phyloP scores from a whole-genome alignment of 2,888 invertebrate genomes.

The Criorhina ranunculi region DNA sequence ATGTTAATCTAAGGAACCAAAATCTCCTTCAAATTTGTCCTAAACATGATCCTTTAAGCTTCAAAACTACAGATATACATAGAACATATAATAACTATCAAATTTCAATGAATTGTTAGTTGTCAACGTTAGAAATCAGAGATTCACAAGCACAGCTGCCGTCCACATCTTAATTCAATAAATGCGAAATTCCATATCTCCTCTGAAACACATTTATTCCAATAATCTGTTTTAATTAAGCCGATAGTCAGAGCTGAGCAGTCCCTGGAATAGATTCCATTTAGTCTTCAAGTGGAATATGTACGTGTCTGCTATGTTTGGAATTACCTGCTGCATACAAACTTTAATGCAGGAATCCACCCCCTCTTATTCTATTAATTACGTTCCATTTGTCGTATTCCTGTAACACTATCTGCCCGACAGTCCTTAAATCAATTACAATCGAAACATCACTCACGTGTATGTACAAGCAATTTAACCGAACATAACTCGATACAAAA shows the following conservation, averaged over 20 bases:
- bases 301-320: constrained; percentile 32
- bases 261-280: not conserved
- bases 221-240: constrained; percentile 62
- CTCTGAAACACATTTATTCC: constrained; percentile 19
- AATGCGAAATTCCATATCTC: constrained; percentile 39
- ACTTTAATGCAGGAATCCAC: not conserved
- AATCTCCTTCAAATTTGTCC: too few species aligned
- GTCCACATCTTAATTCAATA: constrained; percentile 17
- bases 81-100: too few species aligned
- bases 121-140: not conserved
- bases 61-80: too few species aligned
- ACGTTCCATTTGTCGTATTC: constrained; percentile 38
- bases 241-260: constrained; percentile 2
- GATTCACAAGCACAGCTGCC: not conserved
- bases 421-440: constrained; percentile 57
- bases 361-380: constrained; percentile 46
- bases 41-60: too few species aligned
- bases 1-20: too few species aligned
- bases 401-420: constrained; percentile 26
- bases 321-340: constrained; percentile 30
- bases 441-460: constrained; percentile 34
- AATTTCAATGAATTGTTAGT: not conserved
- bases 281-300: constrained; percentile 14
- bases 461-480: constrained; percentile 14
- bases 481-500: constrained; percentile 47